Evolutionary conservation across 2,113 vertebrate species (phyloP).

Genomic region (Neogale vison): DNA sequence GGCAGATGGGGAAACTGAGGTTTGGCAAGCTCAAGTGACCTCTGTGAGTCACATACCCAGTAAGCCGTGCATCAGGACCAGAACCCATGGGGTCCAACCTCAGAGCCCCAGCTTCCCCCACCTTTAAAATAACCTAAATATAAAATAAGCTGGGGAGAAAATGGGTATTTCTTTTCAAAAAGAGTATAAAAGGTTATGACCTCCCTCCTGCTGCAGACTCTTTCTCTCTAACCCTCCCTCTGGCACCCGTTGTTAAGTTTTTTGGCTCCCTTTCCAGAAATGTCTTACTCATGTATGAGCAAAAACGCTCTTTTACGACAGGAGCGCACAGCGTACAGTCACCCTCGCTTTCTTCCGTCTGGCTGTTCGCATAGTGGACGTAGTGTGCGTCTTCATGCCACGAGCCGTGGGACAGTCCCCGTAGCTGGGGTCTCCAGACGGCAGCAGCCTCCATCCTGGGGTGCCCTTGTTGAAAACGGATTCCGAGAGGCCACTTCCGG

Average conservation of each 20-base stretch:
- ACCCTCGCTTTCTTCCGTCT: not conserved
- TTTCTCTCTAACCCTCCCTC: too few species aligned
- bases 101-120: not conserved
- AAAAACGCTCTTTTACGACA: not conserved
- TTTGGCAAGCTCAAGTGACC: not conserved
- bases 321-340: not conserved
- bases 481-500: not conserved
- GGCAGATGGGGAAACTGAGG: not conserved
- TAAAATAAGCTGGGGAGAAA: not conserved
- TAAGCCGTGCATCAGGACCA: not conserved
- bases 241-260: not conserved
- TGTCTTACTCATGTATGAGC: not conserved
- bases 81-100: too few species aligned
- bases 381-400: rapidly evolving
- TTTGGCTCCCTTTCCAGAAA: not conserved
- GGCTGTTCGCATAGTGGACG: too few species aligned
- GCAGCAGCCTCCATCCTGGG: not conserved
- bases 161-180: not conserved
- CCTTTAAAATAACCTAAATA: not conserved
- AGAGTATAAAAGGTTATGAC: not conserved
- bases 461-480: not conserved
- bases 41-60: too few species aligned
- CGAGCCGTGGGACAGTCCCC: not conserved
- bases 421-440: not conserved
- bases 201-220: not conserved